Percentiles rank a stretch among this genome's conserved stretches.
Evolutionary conservation across 1,140 invertebrate genomes (phyloP).

Genomic region (Tribolium madens): DNA sequence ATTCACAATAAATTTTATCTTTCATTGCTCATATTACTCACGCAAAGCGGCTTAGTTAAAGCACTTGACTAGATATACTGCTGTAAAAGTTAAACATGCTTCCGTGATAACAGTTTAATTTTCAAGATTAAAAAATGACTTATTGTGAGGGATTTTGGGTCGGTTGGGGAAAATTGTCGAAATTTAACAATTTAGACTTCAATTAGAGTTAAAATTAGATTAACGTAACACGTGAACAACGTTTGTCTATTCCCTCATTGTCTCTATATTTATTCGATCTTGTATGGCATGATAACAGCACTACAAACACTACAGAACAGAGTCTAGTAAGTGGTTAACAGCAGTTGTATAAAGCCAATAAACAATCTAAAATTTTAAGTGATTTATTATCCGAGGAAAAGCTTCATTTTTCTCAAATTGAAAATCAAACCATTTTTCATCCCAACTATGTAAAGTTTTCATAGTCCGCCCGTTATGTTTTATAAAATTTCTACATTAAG

Average conservation of each 20-base stretch:
- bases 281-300: not conserved
- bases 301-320: not conserved
- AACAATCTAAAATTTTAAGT: no score
- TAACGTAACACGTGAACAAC: not conserved
- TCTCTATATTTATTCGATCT: not conserved
- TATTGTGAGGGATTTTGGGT: not conserved
- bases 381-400: no score
- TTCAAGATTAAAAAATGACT: not conserved
- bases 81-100: not conserved
- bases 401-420: no score
- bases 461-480: no score
- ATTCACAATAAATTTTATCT: not conserved
- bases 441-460: no score
- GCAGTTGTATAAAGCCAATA: not conserved
- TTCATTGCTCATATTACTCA: not conserved
- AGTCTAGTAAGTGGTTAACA: not conserved
- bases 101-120: not conserved
- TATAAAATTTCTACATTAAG: not conserved
- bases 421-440: no score
- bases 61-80: not conserved
- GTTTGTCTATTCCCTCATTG: not conserved
- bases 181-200: not conserved
- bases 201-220: not conserved
- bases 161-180: not conserved
- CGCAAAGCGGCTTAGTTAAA: not conserved